Evolutionary conservation across 2,113 vertebrate species (phyloP).

Genomic region (Eidolon helvum): DNA sequence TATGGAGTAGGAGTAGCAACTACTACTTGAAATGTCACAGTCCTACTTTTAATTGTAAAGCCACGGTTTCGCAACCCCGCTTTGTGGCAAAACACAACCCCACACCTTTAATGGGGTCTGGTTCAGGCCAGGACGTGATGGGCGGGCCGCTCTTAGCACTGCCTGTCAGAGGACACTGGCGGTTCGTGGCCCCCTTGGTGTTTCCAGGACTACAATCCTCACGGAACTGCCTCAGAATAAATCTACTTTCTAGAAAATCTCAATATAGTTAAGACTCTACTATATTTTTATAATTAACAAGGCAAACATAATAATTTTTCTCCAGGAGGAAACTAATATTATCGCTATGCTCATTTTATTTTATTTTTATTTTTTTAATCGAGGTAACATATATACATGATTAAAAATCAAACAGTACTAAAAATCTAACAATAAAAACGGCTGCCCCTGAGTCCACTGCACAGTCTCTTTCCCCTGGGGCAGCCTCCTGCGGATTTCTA

Average conservation of each 20-base stretch:
- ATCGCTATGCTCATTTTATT: neutral
- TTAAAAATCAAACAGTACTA: conserved; percentile 18
- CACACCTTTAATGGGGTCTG: neutral
- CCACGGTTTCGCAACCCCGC: neutral
- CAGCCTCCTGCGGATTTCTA: neutral
- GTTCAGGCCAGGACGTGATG: neutral
- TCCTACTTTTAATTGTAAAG: neutral
- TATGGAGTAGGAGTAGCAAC: neutral
- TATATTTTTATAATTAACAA: conserved; percentile 8
- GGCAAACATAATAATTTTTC: neutral
- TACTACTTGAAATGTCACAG: neutral
- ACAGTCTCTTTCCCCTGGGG: neutral
- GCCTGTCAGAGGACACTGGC: neutral
- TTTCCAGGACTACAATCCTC: neutral
- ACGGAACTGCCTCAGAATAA: neutral
- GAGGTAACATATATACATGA: neutral
- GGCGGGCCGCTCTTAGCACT: neutral
- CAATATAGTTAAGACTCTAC: neutral
- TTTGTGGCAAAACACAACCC: neutral
- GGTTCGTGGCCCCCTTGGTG: too few species aligned
- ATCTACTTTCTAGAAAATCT: conserved; percentile 39
- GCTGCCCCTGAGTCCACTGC: neutral
- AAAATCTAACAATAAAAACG: neutral
- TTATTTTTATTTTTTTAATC: conserved; percentile 13
- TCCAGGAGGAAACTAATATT: neutral